Evolutionary conservation across 2,888 invertebrate species (phyloP), one percentile per base, ranked within the genome.

Genomic region (Thereva unica): DNA sequence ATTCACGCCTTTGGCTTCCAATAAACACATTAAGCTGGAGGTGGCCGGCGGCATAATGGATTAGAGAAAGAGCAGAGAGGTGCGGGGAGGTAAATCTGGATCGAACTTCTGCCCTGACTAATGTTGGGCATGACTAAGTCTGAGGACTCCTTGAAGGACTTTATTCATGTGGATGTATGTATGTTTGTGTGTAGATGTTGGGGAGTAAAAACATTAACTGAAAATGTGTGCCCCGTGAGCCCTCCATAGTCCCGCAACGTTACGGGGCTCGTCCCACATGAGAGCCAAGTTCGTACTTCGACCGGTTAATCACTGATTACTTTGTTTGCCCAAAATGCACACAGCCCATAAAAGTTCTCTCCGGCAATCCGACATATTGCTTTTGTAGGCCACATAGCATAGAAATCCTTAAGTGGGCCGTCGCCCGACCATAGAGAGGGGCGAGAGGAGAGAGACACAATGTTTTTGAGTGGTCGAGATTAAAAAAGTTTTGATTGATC

Each of bases 1-100:
- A 69, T 69, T 69, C 69, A 69, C 69, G 69, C 67, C 64, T 67
- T 66, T 67, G 69, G 56, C 52, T 67, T 54, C 41, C 65, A 67
- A 69, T 67, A 67, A 69, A 65, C 56, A 67, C 55, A 59, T 55
- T 52, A 41, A 41, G 40, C 41, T 40, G 50, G 50, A 40, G 23
- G 41, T 61, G 61, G 61, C 35, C 40, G 61, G 40, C 4, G 3
- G 9, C 50, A 61, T 44, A 61, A 61, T 61, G 61, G 50, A 35
- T 41, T 35, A 50, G 61, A 10, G 42, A 7, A 50, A 50, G 45
- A 10, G 34, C 12, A 34, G 41, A 34, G 41, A 23, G 23, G 23
- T 9, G 9, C 10, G 40, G 5, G 55, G 55, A 12, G 3, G 9
- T n/a, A 7, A 49, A 12, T 10, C 23, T 50, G 42, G 47, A 10